Evolutionary conservation across 2,888 invertebrate genomes (phyloP).

Genomic region (Ctena decussata): DNA sequence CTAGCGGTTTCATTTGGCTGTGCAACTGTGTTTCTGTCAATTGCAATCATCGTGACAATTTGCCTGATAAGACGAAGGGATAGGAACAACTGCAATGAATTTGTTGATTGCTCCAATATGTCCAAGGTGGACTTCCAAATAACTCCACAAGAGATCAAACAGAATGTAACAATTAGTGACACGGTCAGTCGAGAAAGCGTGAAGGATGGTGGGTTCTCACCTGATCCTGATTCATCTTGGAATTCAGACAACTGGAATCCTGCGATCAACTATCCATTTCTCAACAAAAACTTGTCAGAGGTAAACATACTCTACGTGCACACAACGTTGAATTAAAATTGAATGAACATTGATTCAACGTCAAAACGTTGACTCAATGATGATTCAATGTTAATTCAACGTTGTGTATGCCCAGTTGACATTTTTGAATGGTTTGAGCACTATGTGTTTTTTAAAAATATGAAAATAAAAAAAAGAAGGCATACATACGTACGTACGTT

Average conservation of each 20-base stretch:
- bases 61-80: conserved; percentile 58
- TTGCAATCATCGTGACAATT: conserved; percentile 63
- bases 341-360: too few species aligned
- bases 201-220: not conserved
- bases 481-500: too few species aligned
- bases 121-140: not conserved
- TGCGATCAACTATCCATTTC: not conserved
- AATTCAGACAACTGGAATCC: not conserved
- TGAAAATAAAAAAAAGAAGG: too few species aligned
- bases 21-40: conserved; percentile 57
- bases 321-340: too few species aligned
- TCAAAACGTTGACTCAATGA: too few species aligned
- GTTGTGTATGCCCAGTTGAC: too few species aligned
- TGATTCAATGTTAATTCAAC: too few species aligned
- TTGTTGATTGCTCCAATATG: not conserved
- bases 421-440: too few species aligned
- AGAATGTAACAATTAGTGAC: not conserved
- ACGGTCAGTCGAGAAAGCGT: not conserved
- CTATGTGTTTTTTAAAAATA: too few species aligned
- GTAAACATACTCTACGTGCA: too few species aligned
- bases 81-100: conserved; percentile 13
- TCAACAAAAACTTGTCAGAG: not conserved
- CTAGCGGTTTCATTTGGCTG: conserved; percentile 62
- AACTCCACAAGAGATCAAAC: not conserved
- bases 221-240: not conserved